Percentiles rank a stretch among this genome's conserved stretches.
Evolutionary conservation across 2,888 invertebrate species (phyloP).

Genomic region (Agonopterix subpropinquella): DNA sequence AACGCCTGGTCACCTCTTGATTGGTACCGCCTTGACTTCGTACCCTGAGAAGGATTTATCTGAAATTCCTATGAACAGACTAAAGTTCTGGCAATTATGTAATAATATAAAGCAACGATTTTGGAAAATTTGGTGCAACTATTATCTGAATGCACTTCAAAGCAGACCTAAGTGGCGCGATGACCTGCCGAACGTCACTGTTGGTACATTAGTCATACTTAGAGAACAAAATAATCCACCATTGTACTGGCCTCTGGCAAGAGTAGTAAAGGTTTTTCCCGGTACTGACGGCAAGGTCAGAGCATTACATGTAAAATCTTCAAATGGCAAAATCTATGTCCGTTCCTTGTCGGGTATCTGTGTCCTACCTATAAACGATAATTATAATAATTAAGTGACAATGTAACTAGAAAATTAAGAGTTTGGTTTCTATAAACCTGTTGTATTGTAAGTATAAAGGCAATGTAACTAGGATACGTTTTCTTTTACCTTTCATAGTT

Average conservation of each 20-base stretch:
- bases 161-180: not conserved
- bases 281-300: not conserved
- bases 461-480: too few species aligned
- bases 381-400: too few species aligned
- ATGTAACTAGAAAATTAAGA: too few species aligned
- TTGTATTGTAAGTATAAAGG: too few species aligned
- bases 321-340: too few species aligned
- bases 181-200: not conserved
- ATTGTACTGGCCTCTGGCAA: not conserved
- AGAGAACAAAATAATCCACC: not conserved
- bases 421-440: too few species aligned
- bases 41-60: conserved; percentile 9
- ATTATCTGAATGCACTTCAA: not conserved
- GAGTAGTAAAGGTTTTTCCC: not conserved
- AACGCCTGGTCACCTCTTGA: conserved; percentile 10
- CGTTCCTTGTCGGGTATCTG: too few species aligned
- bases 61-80: not conserved
- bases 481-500: too few species aligned
- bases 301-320: too few species aligned
- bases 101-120: too few species aligned
- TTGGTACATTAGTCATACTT: not conserved
- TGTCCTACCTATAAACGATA: too few species aligned
- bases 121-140: not conserved
- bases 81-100: not conserved
- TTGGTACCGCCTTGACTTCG: conserved; percentile 5